Conservation (phyloP, 2,888 invertebrate species). For the Chymomyza amoena region DNA sequence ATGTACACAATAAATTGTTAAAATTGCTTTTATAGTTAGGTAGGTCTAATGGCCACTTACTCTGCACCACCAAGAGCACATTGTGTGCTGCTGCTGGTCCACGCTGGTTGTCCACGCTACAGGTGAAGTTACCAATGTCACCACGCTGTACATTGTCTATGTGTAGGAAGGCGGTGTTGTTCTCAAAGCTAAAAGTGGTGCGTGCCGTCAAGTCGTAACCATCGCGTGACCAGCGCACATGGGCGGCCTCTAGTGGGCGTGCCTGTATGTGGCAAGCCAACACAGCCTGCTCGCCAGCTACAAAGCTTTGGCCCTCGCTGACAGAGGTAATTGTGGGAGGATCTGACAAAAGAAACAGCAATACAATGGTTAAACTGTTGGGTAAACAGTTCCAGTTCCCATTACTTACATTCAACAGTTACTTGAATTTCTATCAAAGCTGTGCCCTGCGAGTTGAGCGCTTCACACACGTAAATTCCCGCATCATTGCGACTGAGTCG, state of each 20-base stretch:
- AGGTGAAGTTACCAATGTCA: conserved; percentile 76
- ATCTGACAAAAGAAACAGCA: conserved; percentile 48
- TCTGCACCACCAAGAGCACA: conserved; percentile 75
- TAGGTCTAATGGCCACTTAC: conserved; percentile 55
- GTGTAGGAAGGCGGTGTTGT: conserved; percentile 71
- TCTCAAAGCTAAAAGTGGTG: conserved; percentile 70
- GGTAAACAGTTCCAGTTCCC: not conserved
- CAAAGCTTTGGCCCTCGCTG: conserved; percentile 73
- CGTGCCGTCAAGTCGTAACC: conserved; percentile 73
- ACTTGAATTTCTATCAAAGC: conserved; percentile 74
- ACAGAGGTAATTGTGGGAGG: conserved; percentile 71
- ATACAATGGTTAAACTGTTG: not conserved
- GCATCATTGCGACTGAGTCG: conserved; percentile 74
- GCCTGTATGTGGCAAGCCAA: conserved; percentile 73
- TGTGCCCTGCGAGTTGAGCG: conserved; percentile 74
- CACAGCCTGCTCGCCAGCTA: conserved; percentile 72
- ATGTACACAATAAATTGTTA: not conserved
- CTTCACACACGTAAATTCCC: conserved; percentile 74
- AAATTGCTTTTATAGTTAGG: not conserved
- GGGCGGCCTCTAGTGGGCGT: conserved; percentile 70
- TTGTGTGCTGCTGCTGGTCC: conserved; percentile 65
- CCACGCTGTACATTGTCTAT: conserved; percentile 74
- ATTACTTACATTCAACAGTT: conserved; percentile 74
- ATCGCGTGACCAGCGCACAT: conserved; percentile 73
- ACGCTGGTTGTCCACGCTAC: conserved; percentile 74